Evolutionary conservation across 1,140 invertebrate species (phyloP).

Genomic region (Heliconius hermathena): DNA sequence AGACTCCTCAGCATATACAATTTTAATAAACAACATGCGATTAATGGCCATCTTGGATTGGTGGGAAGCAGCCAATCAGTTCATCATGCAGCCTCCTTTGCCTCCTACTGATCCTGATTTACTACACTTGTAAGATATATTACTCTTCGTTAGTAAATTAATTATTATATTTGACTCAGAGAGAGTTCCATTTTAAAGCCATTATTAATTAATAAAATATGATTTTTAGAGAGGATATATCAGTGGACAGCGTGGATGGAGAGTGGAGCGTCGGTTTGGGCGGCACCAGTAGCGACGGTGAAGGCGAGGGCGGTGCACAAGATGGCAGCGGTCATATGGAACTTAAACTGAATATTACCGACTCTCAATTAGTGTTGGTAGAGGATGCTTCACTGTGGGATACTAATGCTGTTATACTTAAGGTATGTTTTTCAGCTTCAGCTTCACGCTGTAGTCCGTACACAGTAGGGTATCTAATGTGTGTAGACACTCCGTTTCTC

Average conservation of each 20-base stretch:
- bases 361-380: slow-evolving; percentile 96
- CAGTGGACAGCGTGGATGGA: slow-evolving; percentile 28
- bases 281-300: slow-evolving; percentile 27
- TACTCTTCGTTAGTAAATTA: too few relatives aligned
- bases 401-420: slow-evolving; percentile 96
- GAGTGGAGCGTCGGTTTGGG: slow-evolving; percentile 29
- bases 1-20: slow-evolving; percentile 91
- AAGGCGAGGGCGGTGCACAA: slow-evolving; percentile 14
- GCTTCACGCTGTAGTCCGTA: background rate
- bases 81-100: slow-evolving; percentile 84
- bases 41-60: slow-evolving; percentile 97
- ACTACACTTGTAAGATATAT: slow-evolving; percentile 47
- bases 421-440: slow-evolving; percentile 67
- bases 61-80: slow-evolving; percentile 93
- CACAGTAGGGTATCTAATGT: too few relatives aligned
- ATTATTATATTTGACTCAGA: too few relatives aligned
- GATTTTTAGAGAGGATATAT: slow-evolving; percentile 21
- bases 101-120: slow-evolving; percentile 62
- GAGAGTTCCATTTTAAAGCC: too few relatives aligned
- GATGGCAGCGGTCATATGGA: slow-evolving; percentile 82
- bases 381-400: slow-evolving; percentile 94
- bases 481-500: too few relatives aligned
- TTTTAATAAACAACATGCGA: slow-evolving; percentile 97
- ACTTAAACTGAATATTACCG: slow-evolving; percentile 96
- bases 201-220: background rate